Conservation (phyloP, 2,888 invertebrate species). For the Eilema caniola region DNA sequence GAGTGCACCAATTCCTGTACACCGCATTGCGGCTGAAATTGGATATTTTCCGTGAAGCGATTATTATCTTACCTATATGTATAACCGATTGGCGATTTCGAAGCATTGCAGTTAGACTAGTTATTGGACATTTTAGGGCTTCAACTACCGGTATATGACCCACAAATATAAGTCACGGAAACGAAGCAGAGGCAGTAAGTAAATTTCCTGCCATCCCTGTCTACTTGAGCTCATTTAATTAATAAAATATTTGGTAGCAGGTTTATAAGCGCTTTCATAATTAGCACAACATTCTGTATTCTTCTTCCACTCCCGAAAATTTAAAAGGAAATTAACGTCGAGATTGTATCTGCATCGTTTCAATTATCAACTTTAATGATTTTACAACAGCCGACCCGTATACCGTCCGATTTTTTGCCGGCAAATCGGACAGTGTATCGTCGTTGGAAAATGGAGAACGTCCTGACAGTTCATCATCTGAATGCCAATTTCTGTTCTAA, state of each 20-base stretch:
- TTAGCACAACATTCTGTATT: conserved; percentile 9
- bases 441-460: too few species aligned
- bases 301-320: not conserved
- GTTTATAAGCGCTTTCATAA: conserved; percentile 2
- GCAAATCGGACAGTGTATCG: not conserved
- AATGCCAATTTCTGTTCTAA: too few species aligned
- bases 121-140: too few species aligned
- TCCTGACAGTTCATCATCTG: not conserved
- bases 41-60: too few species aligned
- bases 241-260: not conserved
- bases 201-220: not conserved
- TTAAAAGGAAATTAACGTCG: conserved; percentile 1
- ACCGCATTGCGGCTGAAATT: too few species aligned
- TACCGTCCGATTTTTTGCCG: not conserved
- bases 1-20: too few species aligned
- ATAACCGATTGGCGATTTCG: too few species aligned
- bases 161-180: too few species aligned
- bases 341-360: not conserved
- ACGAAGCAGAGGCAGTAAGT: too few species aligned
- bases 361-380: not conserved
- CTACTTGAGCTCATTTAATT: not conserved
- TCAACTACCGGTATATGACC: too few species aligned
- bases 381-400: not conserved
- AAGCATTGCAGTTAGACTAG: too few species aligned
- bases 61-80: too few species aligned